Evolutionary conservation across 2,113 vertebrate species (phyloP), one percentile per base, ranked within the genome.

Genomic region (Lophotis ruficrista): DNA sequence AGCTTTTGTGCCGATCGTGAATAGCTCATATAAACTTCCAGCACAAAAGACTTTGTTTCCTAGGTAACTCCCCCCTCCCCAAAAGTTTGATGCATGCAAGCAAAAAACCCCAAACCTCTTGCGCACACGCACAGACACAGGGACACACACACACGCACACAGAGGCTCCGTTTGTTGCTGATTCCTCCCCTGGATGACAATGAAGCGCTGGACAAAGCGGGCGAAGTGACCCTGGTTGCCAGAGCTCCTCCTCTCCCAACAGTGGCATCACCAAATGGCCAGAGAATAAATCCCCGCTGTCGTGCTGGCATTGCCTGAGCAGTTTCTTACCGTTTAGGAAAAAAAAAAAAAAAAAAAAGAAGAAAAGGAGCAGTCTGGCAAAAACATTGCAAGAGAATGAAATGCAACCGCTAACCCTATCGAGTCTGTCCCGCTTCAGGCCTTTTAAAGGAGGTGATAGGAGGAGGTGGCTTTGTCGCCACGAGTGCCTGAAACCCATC

Each of bases 21-120:
- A 98, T 98, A 98, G 98, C 98, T 98, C 98, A 93, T 98, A 98
- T 98, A 99, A 99, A 99, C 98, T 98, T 98, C 60, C 77, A 97
- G 97, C 97, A 99, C 98, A 99, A 99, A 99, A 98, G 98, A 99
- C 97, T 98, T 96, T 94, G 99, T 99, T 99, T 99, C 99, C 99
- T 98, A 98, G 98, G 99, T 98, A 99, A 99, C 99, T 97, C 96
- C 93, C 79, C 73, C 31, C 53, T 28, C 53, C 92, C 89, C 76
- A 88, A 96, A 98, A 98, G 97, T 98, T 98, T 97, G 89, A 92
- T 97, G 96, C 93, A 93, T 94, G 98, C 91, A 96, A 65, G 92
- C 89, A 95, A 97, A 97, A 95, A 87, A 45, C 8, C 9, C 30
- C 15, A 48, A 80, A 8, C 14, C 71, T 87, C 90, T 50, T 72